These are phyloP conservation scores for Amphipoea lucens DNA, from an alignment of 2,888 invertebrate genomes.

Conservation along the genomic window DNA sequence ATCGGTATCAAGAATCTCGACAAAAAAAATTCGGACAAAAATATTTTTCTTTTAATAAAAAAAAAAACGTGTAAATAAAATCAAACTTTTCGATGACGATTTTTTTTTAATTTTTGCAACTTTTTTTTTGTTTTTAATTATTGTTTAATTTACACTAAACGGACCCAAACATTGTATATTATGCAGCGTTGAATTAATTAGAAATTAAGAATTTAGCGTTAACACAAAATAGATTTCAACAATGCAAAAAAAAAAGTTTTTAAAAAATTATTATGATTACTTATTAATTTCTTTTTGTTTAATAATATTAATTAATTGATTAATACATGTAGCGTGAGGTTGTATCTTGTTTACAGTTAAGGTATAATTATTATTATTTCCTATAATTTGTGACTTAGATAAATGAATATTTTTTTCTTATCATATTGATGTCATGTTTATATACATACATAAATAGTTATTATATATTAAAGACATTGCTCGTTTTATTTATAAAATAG, in stretches of 20 bases:
- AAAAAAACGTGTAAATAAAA: slow-evolving; percentile 82
- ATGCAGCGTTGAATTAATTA: slow-evolving; percentile 79
- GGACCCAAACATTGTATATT: slow-evolving; percentile 86
- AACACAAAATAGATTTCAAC: slow-evolving; percentile 78
- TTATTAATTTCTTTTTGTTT: slow-evolving; percentile 58
- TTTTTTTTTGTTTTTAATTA: slow-evolving; percentile 68
- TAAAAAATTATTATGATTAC: slow-evolving; percentile 72
- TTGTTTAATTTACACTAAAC: slow-evolving; percentile 68
- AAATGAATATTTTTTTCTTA: slow-evolving; percentile 88
- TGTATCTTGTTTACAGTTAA: slow-evolving; percentile 85
- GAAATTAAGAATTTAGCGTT: slow-evolving; percentile 78
- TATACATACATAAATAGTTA: slow-evolving; percentile 91
- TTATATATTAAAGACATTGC: slow-evolving; percentile 86
- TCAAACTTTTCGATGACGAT: slow-evolving; percentile 71
- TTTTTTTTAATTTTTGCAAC: slow-evolving; percentile 39
- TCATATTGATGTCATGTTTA: slow-evolving; percentile 88
- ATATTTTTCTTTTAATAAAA: slow-evolving; percentile 45
- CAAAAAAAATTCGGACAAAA: slow-evolving; percentile 63
- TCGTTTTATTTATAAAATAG: slow-evolving; percentile 81
- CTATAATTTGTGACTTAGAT: slow-evolving; percentile 86
- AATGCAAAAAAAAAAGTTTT: slow-evolving; percentile 72
- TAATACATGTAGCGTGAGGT: slow-evolving; percentile 87
- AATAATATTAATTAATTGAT: slow-evolving; percentile 69
- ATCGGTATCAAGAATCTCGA: slow-evolving; percentile 78
- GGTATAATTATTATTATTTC: slow-evolving; percentile 78